Base-by-base conservation (phyloP, 2,888 invertebrate species). In the Pandemis corylana region DNA sequence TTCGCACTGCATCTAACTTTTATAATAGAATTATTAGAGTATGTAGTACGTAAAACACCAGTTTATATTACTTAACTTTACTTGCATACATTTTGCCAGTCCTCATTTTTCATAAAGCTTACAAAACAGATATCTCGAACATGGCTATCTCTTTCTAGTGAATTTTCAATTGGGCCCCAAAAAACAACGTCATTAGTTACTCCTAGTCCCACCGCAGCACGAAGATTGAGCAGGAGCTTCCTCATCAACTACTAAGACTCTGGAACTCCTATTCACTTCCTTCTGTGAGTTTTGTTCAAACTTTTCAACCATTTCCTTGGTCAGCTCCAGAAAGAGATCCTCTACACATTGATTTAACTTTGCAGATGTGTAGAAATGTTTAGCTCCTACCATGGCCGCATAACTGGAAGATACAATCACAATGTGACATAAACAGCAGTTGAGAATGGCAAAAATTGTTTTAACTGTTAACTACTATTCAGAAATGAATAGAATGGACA, bases 311-410 rank as follows among this genome's bases (percentile, higher is more conserved):
- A 98, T 97, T 81, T 96, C 96, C 84, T 96, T 95, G 53, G 98
- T 97, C 76, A 99, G 91, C 79, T 97, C 96, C 66, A 98, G 89
- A 88, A 99, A 99, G 85, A 99, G 95, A 77, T 99, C 98, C 87
- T 98, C 98, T 6, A 99, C 97, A 46, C 98, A 98, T 88, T 97
- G 96, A 88, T 98, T 98, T 76, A 96, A 90, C 92, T 99, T 99
- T 0, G 99, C 99, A 46, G 99, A 99, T 49, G 99, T 98, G 87
- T 98, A 97, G 89, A 97, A 98, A 91, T 99, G 99, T 83, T 96
- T 96, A 0, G 99, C 99, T 71, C 98, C 98, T 7, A 99, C 99
- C 88, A 97, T 97, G 78, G 95, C 95, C 4, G 99, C 97, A 92
- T 99, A 99, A 76, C 98, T 98, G 89, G 68, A 94, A 94, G 0